A percentile compares a stretch with the other conserved stretches of the same genome.
These are phyloP conservation scores for Thunnus thynnus DNA, from an alignment of 2,113 vertebrate genomes.

Conservation along the genomic window DNA sequence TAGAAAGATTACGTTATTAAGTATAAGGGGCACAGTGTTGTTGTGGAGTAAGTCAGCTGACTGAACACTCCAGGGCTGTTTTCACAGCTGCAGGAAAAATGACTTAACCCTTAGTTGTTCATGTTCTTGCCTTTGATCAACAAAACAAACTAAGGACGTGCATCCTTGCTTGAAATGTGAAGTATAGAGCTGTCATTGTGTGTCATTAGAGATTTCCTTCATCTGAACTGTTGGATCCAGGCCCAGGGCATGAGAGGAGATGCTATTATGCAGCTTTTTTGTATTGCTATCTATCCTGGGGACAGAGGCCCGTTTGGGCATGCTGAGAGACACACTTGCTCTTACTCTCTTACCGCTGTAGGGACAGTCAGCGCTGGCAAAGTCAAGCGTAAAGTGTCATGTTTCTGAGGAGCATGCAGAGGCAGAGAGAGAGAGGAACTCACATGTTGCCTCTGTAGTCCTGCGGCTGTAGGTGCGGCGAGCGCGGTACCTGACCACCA, in stretches of 20 bases:
- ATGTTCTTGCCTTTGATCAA: constrained; percentile 28
- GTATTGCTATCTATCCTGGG: neutral
- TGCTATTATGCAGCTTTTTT: neutral
- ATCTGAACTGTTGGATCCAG: neutral
- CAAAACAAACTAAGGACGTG: constrained; percentile 7
- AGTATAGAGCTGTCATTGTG: constrained; percentile 18
- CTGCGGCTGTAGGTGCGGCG: constrained; percentile 92
- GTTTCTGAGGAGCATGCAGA: constrained; percentile 3
- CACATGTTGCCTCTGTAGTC: constrained; percentile 91
- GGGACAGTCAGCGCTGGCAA: neutral
- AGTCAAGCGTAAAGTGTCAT: neutral
- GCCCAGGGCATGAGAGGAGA: neutral
- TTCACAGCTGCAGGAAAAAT: constrained; percentile 51
- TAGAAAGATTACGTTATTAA: neutral
- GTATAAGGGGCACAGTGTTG: constrained; percentile 6
- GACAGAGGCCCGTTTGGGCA: constrained; percentile 45
- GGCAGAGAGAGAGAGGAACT: constrained; percentile 70
- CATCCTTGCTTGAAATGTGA: neutral
- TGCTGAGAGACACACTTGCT: constrained; percentile 8
- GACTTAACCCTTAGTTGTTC: constrained; percentile 2
- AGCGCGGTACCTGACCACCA: constrained; percentile 92
- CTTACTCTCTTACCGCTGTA: neutral
- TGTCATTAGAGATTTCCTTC: neutral
- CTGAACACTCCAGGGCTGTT: constrained; percentile 26
- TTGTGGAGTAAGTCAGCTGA: constrained; percentile 24